These are phyloP conservation scores for Acyrthosiphon pisum DNA, from an alignment of 1,140 invertebrate genomes.

Conservation along the genomic window DNA sequence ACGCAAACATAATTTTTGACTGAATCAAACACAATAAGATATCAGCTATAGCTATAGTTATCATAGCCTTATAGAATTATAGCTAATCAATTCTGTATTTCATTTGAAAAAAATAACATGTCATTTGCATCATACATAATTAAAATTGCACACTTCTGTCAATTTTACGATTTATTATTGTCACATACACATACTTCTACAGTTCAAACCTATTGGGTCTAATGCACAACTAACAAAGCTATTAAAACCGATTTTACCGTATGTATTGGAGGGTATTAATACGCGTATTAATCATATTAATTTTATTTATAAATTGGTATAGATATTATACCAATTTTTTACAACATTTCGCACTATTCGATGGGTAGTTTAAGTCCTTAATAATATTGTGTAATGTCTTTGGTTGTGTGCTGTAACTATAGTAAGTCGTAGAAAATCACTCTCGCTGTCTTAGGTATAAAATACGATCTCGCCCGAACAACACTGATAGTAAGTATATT, in stretches of 20 bases:
- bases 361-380: not conserved
- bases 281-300: not conserved
- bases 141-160: not conserved
- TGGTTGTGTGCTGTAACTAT: too few species aligned
- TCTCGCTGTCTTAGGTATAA: not conserved
- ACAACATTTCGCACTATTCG: not conserved
- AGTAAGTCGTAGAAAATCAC: not conserved
- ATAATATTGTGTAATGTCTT: too few species aligned
- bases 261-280: too few species aligned
- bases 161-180: too few species aligned
- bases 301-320: not conserved
- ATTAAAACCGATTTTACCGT: not conserved
- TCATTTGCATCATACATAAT: too few species aligned
- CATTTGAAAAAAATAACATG: too few species aligned
- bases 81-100: too few species aligned
- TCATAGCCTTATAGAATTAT: too few species aligned
- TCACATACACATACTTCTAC: too few species aligned
- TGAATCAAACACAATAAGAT: not conserved
- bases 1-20: not conserved
- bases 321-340: not conserved
- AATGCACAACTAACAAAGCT: not conserved
- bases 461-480: not conserved
- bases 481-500: not conserved
- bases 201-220: not conserved
- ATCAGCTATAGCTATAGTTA: too few species aligned